Conservation (phyloP, 2,113 vertebrate genomes). For the Brachyhypopomus gauderio region DNA sequence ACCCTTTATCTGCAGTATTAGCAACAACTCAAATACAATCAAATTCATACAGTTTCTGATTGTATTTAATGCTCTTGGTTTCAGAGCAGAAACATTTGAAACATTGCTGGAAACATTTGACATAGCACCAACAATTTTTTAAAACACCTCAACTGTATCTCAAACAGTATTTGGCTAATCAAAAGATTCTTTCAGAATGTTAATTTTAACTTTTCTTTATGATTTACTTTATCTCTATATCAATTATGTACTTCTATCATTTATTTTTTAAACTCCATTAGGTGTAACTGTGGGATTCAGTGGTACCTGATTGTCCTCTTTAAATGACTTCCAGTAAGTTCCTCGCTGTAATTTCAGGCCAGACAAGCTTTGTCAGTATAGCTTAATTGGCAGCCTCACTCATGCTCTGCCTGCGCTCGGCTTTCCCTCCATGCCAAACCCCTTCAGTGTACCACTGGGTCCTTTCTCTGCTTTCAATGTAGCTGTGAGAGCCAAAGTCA, state of each 20-base stretch:
- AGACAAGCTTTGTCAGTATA: constrained; percentile 31
- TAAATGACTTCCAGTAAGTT: not conserved
- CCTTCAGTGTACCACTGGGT: constrained; percentile 36
- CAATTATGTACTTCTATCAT: no score
- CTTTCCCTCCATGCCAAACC: constrained; percentile 56
- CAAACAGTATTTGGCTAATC: not conserved
- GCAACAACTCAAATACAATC: constrained; percentile 38
- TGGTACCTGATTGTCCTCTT: not conserved
- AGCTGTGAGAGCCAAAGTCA: constrained; percentile 74
- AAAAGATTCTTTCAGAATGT: constrained; percentile 16
- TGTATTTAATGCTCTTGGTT: not conserved
- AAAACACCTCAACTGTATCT: no score
- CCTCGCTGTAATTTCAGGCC: not conserved
- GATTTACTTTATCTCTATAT: no score
- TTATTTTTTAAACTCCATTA: not conserved
- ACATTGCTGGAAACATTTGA: not conserved
- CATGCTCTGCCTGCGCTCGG: constrained; percentile 59
- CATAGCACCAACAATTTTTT: not conserved
- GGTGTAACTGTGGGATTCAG: not conserved
- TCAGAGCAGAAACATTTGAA: not conserved
- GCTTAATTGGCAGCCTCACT: constrained; percentile 59
- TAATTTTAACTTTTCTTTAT: no score
- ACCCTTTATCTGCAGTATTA: constrained; percentile 53
- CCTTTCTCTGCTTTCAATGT: constrained; percentile 67
- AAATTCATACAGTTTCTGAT: constrained; percentile 20